Conservation (phyloP, 1,140 invertebrate genomes). For the Heliconius hewitsoni region DNA sequence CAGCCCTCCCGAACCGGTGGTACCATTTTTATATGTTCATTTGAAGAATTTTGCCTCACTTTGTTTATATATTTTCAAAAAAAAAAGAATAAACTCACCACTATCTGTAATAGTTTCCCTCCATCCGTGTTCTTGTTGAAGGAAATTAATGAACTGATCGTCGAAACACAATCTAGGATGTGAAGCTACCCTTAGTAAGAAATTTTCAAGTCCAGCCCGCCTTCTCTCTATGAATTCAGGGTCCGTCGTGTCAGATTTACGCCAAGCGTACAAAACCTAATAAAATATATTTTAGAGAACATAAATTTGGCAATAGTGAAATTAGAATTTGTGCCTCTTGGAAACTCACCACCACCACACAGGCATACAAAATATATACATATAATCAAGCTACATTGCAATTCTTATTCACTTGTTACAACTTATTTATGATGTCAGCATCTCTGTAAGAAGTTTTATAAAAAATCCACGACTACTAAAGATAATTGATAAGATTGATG, state of each 20-base stretch:
- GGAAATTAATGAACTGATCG: conserved; percentile 88
- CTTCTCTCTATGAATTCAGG: conserved; percentile 93
- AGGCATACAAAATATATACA: too few relatives aligned
- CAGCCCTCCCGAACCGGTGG: too few relatives aligned
- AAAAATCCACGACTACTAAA: too few relatives aligned
- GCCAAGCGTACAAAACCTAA: conserved; percentile 87
- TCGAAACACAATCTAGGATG: conserved; percentile 89
- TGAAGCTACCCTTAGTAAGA: conserved; percentile 87
- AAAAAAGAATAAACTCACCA: conserved; percentile 72
- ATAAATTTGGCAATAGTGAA: neutral
- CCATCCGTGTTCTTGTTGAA: conserved; percentile 89
- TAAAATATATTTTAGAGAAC: neutral
- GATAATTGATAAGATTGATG: too few relatives aligned
- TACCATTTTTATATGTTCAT: too few relatives aligned
- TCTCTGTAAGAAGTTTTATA: too few relatives aligned
- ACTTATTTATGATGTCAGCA: too few relatives aligned
- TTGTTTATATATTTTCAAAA: conserved; percentile 2
- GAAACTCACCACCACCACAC: too few relatives aligned
- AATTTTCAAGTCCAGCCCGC: conserved; percentile 91
- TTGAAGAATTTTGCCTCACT: too few relatives aligned
- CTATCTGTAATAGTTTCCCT: conserved; percentile 88
- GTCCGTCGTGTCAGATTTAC: conserved; percentile 91
- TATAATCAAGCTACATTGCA: too few relatives aligned
- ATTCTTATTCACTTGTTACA: too few relatives aligned
- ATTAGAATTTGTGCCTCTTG: too few relatives aligned